These are phyloP conservation scores for Mimachlamys varia DNA, from an alignment of 2,888 invertebrate species.

Conservation along the genomic window DNA sequence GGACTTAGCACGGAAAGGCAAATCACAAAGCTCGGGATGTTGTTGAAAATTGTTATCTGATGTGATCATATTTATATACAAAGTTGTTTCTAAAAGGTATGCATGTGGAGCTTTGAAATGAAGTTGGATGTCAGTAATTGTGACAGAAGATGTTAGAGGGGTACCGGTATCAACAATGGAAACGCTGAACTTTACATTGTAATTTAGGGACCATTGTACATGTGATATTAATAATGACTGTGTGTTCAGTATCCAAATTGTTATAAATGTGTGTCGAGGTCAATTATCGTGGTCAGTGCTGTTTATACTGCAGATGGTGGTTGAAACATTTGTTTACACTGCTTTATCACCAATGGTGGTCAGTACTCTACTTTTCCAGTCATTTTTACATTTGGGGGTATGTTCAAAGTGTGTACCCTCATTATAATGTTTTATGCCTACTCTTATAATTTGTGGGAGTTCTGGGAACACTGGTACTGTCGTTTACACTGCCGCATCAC, in stretches of 20 bases:
- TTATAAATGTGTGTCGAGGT: neutral
- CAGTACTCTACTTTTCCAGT: too few relatives aligned
- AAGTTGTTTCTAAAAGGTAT: neutral
- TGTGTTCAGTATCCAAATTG: neutral
- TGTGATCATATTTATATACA: conserved; percentile 12
- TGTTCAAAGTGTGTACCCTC: too few relatives aligned
- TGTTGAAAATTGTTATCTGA: conserved; percentile 51
- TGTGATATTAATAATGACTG: neutral
- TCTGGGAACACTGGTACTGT: too few relatives aligned
- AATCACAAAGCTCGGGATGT: conserved; percentile 62
- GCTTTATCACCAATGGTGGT: too few relatives aligned
- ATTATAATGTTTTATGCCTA: too few relatives aligned
- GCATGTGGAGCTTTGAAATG: neutral
- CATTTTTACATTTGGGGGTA: too few relatives aligned
- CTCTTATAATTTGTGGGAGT: too few relatives aligned
- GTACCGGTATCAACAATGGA: neutral
- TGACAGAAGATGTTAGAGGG: neutral
- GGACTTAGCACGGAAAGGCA: conserved; percentile 67
- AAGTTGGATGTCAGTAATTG: neutral
- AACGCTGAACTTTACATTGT: neutral
- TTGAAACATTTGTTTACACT: neutral
- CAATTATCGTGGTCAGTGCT: neutral
- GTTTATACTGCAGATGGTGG: neutral
- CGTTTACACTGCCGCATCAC: too few relatives aligned
- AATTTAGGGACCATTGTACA: neutral